A percentile compares a stretch with the other conserved stretches of the same genome.
Conservation (phyloP, 2,797 vertebrate genomes). For the Amblyopsis hoosieri region DNA sequence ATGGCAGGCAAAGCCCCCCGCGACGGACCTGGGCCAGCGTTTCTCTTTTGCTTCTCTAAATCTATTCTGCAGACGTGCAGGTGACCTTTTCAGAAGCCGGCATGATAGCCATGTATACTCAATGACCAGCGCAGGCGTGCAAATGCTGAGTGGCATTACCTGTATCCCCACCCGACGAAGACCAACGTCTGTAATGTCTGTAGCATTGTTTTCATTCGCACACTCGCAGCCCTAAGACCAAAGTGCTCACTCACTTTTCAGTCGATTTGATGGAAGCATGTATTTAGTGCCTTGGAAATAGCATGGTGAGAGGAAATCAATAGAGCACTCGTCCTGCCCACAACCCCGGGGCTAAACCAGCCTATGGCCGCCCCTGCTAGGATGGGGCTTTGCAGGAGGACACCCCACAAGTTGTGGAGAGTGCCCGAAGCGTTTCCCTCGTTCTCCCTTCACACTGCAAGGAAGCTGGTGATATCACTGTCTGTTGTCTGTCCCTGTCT, state of each 20-base stretch:
- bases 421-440: conserved; percentile 21
- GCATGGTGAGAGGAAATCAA: conserved; percentile 60
- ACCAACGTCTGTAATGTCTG: background rate
- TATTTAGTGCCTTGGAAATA: conserved; percentile 68
- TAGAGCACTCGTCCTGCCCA: conserved; percentile 37
- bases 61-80: conserved; percentile 44
- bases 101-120: conserved; percentile 20
- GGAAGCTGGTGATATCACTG: no score
- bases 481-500: background rate
- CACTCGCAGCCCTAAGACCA: conserved; percentile 18
- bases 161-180: conserved; percentile 2
- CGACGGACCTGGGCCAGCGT: conserved; percentile 2
- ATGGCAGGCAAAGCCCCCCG: conserved; percentile 47
- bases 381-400: conserved; percentile 1
- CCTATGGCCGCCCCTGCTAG: background rate
- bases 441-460: conserved; percentile 14
- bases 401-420: background rate
- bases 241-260: conserved; percentile 39
- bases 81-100: conserved; percentile 52
- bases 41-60: conserved; percentile 32
- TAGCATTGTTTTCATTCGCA: conserved; percentile 8
- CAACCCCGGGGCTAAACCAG: background rate
- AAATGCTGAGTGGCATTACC: background rate
- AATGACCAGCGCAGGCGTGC: conserved; percentile 17
- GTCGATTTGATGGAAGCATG: conserved; percentile 54